Evolutionary conservation across 2,888 invertebrate genomes (phyloP), one percentile per base, ranked within the genome.

Genomic region (Resseliella maxima): DNA sequence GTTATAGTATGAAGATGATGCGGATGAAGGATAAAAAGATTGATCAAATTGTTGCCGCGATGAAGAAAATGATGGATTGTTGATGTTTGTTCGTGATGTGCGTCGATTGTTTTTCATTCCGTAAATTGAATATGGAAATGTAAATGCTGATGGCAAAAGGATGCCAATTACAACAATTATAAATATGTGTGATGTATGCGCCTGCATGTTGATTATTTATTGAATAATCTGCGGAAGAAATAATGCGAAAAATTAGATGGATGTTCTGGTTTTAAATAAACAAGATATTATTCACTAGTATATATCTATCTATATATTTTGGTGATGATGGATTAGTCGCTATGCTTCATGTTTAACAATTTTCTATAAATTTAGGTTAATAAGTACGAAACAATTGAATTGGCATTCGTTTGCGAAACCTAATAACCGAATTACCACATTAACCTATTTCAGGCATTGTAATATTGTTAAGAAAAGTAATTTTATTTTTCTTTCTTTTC

Each of bases 41-140:
- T 72, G 72, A 35, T 72, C 72, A 35, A 12, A 31, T 21, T 35
- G 72, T 72, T 72, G 72, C 15, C 31, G 72, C 27, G 24, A 12
- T 27, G 24, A n/a, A n/a, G 59, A 59, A 59, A 27, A 59, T 59
- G 59, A 3, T n/a, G n/a, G 59, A 59, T 59, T 59, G 12, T 50
- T n/a, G n/a, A n/a, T n/a, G n/a, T n/a, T n/a, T n/a, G n/a, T n/a
- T n/a, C 72, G 72, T 21, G 72, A 72, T 31, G 72, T 8, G 31
- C 72, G 72, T 35, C 31, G 72, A 72, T 72, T 12, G 35, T 31
- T 72, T 31, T 72, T 72, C 15, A 72, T 15, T 31, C 31, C 72
- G 31, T 72, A 72, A 72, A 72, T 72, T 72, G 72, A 72, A 18
- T 31, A 72, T 31, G 72, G 59, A 59, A 59, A 59, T 12, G 59